Conservation (phyloP, 2,888 invertebrate genomes). For the Drosophila infuscata region DNA sequence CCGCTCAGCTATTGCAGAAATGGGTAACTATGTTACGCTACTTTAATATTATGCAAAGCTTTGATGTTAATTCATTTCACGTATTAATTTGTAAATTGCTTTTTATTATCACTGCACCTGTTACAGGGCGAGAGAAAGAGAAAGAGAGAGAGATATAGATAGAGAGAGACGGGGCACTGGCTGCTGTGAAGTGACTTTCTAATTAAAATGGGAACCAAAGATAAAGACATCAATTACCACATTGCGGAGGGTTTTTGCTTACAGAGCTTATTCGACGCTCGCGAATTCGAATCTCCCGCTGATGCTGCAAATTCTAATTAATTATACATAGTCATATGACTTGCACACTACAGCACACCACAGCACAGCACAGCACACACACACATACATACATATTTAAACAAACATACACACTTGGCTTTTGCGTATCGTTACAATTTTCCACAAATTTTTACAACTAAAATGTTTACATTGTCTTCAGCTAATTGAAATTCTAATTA, state of each 20-base stretch:
- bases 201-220: constrained; percentile 53
- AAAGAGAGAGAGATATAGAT: background rate
- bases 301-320: constrained; percentile 68
- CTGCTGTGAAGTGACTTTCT: constrained; percentile 31
- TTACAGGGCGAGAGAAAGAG: background rate
- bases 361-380: constrained; percentile 5
- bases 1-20: no score
- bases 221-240: constrained; percentile 63
- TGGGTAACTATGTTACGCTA: background rate
- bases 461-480: constrained; percentile 56
- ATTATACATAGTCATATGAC: constrained; percentile 54
- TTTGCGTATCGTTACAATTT: constrained; percentile 16
- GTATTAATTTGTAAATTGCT: constrained; percentile 24
- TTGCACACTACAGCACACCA: constrained; percentile 5
- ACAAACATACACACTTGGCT: constrained; percentile 7
- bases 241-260: constrained; percentile 25
- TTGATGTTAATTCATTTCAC: constrained; percentile 27
- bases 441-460: constrained; percentile 33
- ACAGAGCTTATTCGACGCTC: constrained; percentile 22
- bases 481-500: constrained; percentile 67
- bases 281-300: constrained; percentile 41
- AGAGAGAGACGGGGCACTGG: background rate
- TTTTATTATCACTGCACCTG: constrained; percentile 34
- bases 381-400: constrained; percentile 2
- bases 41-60: constrained; percentile 28